A percentile compares a stretch with the other conserved stretches of the same genome.
Evolutionary conservation across 2,113 vertebrate species (phyloP).

Genomic region (Patagioenas fasciata): DNA sequence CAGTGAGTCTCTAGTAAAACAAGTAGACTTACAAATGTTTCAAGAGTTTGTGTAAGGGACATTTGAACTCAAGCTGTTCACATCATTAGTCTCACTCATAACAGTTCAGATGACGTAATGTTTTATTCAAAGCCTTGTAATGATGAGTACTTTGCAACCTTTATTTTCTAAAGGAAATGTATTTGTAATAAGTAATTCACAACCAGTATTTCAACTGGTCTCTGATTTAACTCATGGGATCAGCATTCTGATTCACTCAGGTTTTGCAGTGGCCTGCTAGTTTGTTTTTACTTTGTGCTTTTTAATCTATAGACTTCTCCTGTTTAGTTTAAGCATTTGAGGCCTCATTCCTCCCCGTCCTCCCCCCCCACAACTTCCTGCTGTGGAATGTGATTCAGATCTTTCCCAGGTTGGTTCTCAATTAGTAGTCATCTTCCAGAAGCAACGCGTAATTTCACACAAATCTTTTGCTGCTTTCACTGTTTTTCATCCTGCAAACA

Average conservation of each 20-base stretch:
- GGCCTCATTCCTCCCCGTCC: too few relatives aligned
- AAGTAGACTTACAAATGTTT: not conserved
- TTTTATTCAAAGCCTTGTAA: not conserved
- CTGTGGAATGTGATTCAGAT: not conserved
- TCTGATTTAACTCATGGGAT: not conserved
- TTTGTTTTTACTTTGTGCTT: not conserved
- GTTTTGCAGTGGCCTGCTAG: not conserved
- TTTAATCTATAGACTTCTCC: not conserved
- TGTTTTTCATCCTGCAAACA: not conserved
- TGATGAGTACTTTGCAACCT: not conserved
- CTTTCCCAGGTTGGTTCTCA: not conserved
- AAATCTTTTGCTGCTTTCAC: not conserved
- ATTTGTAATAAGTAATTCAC: not conserved
- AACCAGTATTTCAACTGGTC: not conserved
- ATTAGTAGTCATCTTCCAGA: not conserved
- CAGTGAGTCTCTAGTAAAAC: fast-evolving
- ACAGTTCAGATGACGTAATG: not conserved
- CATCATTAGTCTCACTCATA: not conserved
- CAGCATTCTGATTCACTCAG: not conserved
- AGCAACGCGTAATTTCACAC: not conserved
- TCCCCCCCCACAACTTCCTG: not conserved
- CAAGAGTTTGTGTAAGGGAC: not conserved
- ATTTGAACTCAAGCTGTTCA: not conserved
- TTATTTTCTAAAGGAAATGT: not conserved
- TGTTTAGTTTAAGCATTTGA: not conserved